Evolutionary conservation across 2,797 vertebrate species (phyloP).

Genomic region (Sciaenops ocellatus): DNA sequence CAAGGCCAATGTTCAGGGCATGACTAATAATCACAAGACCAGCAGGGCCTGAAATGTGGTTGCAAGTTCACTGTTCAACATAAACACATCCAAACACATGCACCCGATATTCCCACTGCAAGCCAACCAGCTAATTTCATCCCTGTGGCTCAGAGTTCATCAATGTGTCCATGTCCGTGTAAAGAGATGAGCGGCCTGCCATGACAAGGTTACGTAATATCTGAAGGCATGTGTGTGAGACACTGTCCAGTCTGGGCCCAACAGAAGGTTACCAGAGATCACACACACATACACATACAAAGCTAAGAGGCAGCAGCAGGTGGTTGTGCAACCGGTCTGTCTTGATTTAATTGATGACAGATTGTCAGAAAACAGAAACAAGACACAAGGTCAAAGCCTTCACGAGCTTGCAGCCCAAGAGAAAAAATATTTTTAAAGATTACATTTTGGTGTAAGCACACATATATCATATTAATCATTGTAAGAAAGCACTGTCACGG

Average conservation of each 20-base stretch:
- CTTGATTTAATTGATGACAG: constrained; percentile 14
- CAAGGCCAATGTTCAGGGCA: constrained; percentile 28
- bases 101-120: constrained; percentile 21
- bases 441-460: neutral
- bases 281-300: constrained; percentile 6
- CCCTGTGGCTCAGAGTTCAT: constrained; percentile 38
- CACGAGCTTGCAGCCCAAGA: neutral
- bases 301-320: constrained; percentile 11
- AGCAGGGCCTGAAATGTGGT: constrained; percentile 37
- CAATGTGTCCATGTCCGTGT: constrained; percentile 13
- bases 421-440: neutral
- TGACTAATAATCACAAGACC: constrained; percentile 69
- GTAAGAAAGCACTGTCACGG: neutral
- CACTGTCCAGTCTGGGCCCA: constrained; percentile 25
- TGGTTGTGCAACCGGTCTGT: constrained; percentile 19
- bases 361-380: constrained; percentile 14
- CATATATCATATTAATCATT: no score
- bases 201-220: constrained; percentile 53
- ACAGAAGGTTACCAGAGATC: constrained; percentile 33
- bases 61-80: constrained; percentile 1
- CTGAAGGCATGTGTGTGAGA: constrained; percentile 19
- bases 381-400: constrained; percentile 8
- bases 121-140: constrained; percentile 48
- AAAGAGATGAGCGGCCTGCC: constrained; percentile 3
- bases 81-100: constrained; percentile 46